Conservation (phyloP, 2,797 vertebrate genomes). For the Cuniculus paca region DNA sequence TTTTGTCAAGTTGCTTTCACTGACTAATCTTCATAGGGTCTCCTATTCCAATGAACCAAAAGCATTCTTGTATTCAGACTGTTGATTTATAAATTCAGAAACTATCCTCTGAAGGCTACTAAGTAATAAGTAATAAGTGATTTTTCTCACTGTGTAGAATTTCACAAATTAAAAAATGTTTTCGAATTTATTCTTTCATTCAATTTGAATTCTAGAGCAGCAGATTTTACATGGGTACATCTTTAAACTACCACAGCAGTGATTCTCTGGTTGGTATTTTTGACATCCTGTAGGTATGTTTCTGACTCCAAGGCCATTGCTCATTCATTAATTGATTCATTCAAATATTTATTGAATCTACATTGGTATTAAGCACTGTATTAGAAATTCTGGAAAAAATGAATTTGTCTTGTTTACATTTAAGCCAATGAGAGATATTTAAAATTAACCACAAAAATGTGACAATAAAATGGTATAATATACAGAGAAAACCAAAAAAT, state of each 20-base stretch:
- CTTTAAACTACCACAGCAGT: constrained; percentile 54
- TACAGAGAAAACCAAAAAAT: neutral
- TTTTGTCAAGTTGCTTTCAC: constrained; percentile 44
- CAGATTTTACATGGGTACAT: neutral
- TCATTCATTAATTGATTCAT: constrained; percentile 36
- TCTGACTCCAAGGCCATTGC: constrained; percentile 43
- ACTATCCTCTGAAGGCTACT: constrained; percentile 15
- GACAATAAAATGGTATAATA: constrained; percentile 8
- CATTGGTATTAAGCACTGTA: constrained; percentile 15
- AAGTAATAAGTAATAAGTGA: constrained; percentile 48
- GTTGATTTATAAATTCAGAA: constrained; percentile 64
- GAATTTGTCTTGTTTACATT: neutral
- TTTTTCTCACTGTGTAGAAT: constrained; percentile 38
- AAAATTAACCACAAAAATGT: constrained; percentile 51
- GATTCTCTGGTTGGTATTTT: constrained; percentile 40
- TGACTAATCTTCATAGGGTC: neutral
- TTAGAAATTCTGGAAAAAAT: constrained; percentile 51
- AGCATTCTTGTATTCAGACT: constrained; percentile 43
- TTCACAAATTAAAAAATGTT: constrained; percentile 40
- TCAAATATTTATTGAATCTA: constrained; percentile 48
- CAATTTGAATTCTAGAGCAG: constrained; percentile 44
- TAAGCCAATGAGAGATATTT: constrained; percentile 34
- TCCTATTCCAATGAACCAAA: constrained; percentile 21
- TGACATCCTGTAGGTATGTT: constrained; percentile 23
- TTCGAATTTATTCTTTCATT: neutral